These are phyloP conservation scores for Agelastica alni DNA, from an alignment of 2,888 invertebrate genomes.

Conservation along the genomic window DNA sequence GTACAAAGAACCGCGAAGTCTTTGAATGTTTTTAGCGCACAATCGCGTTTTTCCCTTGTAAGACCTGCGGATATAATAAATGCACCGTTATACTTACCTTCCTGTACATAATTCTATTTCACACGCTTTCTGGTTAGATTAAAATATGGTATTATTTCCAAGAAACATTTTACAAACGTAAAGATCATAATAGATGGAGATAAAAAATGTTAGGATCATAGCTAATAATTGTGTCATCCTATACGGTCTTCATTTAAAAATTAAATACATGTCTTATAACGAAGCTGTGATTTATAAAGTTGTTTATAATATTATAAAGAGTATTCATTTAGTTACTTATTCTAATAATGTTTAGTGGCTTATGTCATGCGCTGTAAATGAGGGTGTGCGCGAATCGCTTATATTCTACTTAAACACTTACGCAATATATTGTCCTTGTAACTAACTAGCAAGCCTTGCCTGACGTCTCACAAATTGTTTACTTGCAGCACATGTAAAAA, in stretches of 20 bases:
- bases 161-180: no score
- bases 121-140: slow-evolving; percentile 38
- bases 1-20: slow-evolving; percentile 53
- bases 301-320: no score
- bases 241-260: no score
- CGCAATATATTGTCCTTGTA: slow-evolving; percentile 57
- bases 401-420: slow-evolving; percentile 54
- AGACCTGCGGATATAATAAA: slow-evolving; percentile 44
- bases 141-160: slow-evolving; percentile 25
- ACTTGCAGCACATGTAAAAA: slow-evolving; percentile 38
- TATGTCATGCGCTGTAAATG: slow-evolving; percentile 52
- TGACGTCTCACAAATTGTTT: slow-evolving; percentile 49
- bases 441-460: slow-evolving; percentile 41
- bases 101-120: slow-evolving; percentile 41
- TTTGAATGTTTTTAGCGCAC: slow-evolving; percentile 51
- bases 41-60: slow-evolving; percentile 46
- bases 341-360: slow-evolving; percentile 29
- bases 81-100: slow-evolving; percentile 47
- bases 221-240: no score
- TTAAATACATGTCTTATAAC: no score
- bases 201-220: no score
- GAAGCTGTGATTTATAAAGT: no score
- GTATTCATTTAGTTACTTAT: no score
- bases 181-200: no score
- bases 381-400: slow-evolving; percentile 55